Percentiles rank a stretch among this genome's conserved stretches.
Evolutionary conservation across 2,797 vertebrate species (phyloP).

Genomic region (Antennarius maculatus): DNA sequence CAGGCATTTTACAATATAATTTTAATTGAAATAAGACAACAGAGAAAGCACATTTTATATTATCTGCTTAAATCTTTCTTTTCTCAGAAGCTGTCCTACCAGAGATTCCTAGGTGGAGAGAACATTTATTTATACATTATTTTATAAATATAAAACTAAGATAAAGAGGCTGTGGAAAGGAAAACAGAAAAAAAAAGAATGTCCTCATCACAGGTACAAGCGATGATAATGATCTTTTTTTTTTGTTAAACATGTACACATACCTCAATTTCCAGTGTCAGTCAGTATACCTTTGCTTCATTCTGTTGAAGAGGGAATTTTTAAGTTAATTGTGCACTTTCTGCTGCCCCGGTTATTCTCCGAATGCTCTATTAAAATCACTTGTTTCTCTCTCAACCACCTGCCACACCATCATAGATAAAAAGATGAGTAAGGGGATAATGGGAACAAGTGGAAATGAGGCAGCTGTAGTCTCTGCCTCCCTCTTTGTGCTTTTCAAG

Average conservation of each 20-base stretch:
- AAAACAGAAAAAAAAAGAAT: conserved; percentile 22
- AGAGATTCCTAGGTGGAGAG: background rate
- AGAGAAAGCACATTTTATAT: background rate
- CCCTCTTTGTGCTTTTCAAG: conserved; percentile 43
- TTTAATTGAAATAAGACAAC: background rate
- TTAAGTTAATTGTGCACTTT: conserved; percentile 68
- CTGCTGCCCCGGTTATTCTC: conserved; percentile 58
- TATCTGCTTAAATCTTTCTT: background rate
- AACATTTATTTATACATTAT: too few species aligned
- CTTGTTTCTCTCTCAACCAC: conserved; percentile 65
- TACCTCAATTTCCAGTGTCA: conserved; percentile 38
- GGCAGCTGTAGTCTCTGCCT: conserved; percentile 26
- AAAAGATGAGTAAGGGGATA: conserved; percentile 47
- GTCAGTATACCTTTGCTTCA: conserved; percentile 28
- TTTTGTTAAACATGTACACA: conserved; percentile 27
- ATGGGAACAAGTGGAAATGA: conserved; percentile 31
- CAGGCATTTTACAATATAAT: background rate
- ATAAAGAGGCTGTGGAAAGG: conserved; percentile 2
- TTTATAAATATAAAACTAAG: conserved; percentile 1
- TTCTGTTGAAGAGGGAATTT: conserved; percentile 55
- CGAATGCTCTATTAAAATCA: conserved; percentile 63
- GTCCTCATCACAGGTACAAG: conserved; percentile 57
- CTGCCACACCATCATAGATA: conserved; percentile 54
- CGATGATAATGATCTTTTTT: conserved; percentile 60
- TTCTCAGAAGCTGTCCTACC: conserved; percentile 17